phyloP scores from a whole-genome alignment of 1,140 invertebrate species.

The Drosophila orosa region DNA sequence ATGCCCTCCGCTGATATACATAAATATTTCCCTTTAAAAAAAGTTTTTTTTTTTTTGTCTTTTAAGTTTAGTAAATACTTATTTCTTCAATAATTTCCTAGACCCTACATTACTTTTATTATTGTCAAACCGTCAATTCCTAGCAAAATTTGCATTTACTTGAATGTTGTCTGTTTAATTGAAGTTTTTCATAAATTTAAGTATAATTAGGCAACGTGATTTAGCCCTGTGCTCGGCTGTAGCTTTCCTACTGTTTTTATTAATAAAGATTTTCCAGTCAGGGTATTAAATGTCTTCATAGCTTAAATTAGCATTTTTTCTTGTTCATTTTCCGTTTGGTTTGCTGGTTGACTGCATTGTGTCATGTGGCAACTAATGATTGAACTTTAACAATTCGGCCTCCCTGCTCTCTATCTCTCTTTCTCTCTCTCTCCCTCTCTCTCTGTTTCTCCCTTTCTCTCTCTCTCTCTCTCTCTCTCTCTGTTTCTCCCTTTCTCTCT shows the following conservation, averaged over 20 bases:
- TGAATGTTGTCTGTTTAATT: too few relatives aligned
- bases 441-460: not conserved
- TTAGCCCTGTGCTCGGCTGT: too few relatives aligned
- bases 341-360: constrained; percentile 22
- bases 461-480: not conserved
- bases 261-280: not conserved
- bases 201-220: not conserved
- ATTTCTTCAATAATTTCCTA: too few relatives aligned
- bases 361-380: constrained; percentile 62
- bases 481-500: not conserved
- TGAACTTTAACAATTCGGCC: constrained; percentile 38
- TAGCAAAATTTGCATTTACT: too few relatives aligned
- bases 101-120: too few relatives aligned
- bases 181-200: not conserved
- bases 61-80: too few relatives aligned
- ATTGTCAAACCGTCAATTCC: too few relatives aligned
- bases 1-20: too few relatives aligned
- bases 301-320: constrained; percentile 1
- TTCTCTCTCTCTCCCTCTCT: not conserved
- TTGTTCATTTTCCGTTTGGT: constrained; percentile 20
- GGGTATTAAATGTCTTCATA: not conserved
- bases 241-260: not conserved
- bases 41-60: too few relatives aligned
- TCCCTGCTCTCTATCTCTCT: not conserved
- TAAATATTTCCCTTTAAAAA: too few relatives aligned